phyloP scores from a whole-genome alignment of 2,113 vertebrate genomes.

The Ginglymostoma cirratum region DNA sequence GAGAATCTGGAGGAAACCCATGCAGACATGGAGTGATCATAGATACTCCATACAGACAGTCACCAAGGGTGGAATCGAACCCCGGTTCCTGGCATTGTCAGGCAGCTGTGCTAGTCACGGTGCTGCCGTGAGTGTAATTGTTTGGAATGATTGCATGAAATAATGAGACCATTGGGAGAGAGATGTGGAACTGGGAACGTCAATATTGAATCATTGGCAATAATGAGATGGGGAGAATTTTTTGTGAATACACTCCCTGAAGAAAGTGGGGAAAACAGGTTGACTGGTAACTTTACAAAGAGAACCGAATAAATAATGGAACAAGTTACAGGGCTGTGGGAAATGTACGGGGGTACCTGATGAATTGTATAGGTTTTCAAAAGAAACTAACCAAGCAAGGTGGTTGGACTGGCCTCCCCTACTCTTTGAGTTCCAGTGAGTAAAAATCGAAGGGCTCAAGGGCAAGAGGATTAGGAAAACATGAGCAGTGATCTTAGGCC shows the following conservation, averaged over 20 bases:
- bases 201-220: not conserved
- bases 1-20: too few relatives aligned
- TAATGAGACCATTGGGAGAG: not conserved
- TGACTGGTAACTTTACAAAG: not conserved
- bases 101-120: too few relatives aligned
- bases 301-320: not conserved
- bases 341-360: not conserved
- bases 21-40: too few relatives aligned
- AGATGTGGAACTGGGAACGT: not conserved
- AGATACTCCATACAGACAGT: too few relatives aligned
- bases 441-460: too few relatives aligned
- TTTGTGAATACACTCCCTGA: not conserved
- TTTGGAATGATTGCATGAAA: not conserved
- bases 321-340: not conserved
- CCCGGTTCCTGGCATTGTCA: too few relatives aligned
- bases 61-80: too few relatives aligned
- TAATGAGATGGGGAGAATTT: not conserved
- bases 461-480: too few relatives aligned
- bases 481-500: too few relatives aligned
- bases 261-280: not conserved
- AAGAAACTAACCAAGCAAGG: not conserved
- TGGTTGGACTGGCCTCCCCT: not conserved
- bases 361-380: not conserved
- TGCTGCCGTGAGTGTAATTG: too few relatives aligned
- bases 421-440: too few relatives aligned